Base-by-base conservation (phyloP, 2,797 vertebrate species). In the Oryzias dopingdopingensis region DNA sequence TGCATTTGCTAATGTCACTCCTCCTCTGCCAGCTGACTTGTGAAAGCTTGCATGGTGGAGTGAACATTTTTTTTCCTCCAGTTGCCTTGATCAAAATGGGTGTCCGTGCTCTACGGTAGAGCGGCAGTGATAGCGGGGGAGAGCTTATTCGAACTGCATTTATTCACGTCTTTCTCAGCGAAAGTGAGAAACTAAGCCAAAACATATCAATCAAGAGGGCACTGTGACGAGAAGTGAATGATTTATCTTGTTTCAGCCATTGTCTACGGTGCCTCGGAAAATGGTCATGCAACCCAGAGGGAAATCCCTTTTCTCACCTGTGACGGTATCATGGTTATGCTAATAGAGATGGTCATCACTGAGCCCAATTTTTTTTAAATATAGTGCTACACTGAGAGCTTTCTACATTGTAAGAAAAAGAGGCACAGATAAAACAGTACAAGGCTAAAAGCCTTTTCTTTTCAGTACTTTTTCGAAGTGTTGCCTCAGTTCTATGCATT, bases 401-500 rank as follows among this genome's bases (percentile, higher is more conserved):
- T 52, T 82, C 53, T 58, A 29, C 56, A 60, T 57, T 78, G 64
- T 70, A 72, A 64, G 59, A 81, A 60, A 74, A 71, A 79, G 62
- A 54, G 62, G 61, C 72, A 82, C 59, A 80, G 65, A 78, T 69
- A 43, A 80, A 69, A 73, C 55, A 59, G 74, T 54, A 67, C 68
- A 76, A 67, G 67, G 65, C 69, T 29, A 55, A 65, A 65, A 59
- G 70, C 54, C 67, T 77, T 60, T 64, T 59, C 8, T 16, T 70
- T 24, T 62, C 55, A 67, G 50, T 77, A 62, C 67, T 65, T 70
- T 56, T 50, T 29, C 42, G 23, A 23, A 80, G 71, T 45, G 67
- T 64, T 84, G 80, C 76, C 70, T 81, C 63, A 58, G 87, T 85
- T 88, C 89, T 92, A 92, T 93, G 91, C 91, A 93, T 90, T 88